Evolutionary conservation across 2,797 vertebrate species (phyloP).

Genomic region (Zalophus californianus): DNA sequence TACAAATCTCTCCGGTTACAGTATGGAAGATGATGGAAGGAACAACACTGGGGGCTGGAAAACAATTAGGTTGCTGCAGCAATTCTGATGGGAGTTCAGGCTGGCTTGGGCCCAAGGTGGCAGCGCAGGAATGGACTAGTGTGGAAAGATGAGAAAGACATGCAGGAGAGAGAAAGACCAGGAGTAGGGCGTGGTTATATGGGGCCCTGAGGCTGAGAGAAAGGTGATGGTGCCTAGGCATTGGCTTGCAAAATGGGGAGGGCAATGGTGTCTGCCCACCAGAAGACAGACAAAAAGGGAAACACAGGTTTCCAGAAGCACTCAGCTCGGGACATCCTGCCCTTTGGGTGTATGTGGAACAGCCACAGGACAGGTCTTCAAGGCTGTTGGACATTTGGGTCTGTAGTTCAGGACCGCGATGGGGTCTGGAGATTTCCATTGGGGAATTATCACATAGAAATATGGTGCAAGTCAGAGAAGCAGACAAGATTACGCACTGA

Average conservation of each 20-base stretch:
- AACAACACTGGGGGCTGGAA: fast-evolving
- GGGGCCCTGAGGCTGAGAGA: not conserved
- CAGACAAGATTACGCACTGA: not conserved
- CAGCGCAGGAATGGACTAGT: not conserved
- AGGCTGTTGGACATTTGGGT: not conserved
- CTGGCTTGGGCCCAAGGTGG: no score
- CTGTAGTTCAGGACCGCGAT: not conserved
- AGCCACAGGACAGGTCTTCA: not conserved
- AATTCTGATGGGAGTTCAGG: not conserved
- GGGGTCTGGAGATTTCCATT: not conserved
- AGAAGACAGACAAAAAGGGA: not conserved
- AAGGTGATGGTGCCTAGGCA: no score
- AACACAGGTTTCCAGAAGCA: not conserved
- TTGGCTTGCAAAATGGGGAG: not conserved
- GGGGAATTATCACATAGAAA: no score
- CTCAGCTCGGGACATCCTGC: not conserved
- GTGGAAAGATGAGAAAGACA: not conserved
- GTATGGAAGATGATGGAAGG: not conserved
- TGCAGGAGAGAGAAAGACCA: not conserved
- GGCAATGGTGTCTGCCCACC: not conserved
- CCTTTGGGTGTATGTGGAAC: not conserved
- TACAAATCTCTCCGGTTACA: not conserved
- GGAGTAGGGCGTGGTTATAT: not conserved
- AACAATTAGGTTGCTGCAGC: no score
- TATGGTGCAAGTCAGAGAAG: not conserved